Conservation (phyloP, 2,113 vertebrate species). For the Anas platyrhynchos region DNA sequence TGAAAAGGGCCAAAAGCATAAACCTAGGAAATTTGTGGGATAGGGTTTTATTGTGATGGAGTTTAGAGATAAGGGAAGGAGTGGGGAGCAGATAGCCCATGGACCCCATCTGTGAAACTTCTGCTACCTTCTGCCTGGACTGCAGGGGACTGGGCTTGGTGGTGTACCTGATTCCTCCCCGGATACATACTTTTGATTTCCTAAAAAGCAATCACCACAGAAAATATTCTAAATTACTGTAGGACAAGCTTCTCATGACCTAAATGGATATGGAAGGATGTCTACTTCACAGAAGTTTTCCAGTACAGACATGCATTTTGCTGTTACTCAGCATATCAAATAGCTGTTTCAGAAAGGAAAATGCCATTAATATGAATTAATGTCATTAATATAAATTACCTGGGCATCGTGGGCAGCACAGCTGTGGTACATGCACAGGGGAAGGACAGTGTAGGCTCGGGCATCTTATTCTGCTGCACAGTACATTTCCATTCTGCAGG, state of each 20-base stretch:
- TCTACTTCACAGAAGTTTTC: constrained; percentile 34
- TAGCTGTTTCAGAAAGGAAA: neutral
- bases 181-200: neutral
- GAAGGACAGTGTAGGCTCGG: constrained; percentile 79
- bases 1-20: neutral
- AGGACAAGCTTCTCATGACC: constrained; percentile 35
- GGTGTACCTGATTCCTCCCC: neutral
- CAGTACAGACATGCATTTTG: constrained; percentile 27
- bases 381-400: constrained; percentile 70
- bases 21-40: neutral
- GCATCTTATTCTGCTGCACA: constrained; percentile 84
- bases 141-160: neutral
- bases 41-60: neutral
- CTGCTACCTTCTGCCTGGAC: neutral
- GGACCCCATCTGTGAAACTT: neutral
- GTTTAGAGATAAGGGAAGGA: neutral
- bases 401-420: constrained; percentile 85
- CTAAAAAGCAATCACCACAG: neutral
- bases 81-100: neutral
- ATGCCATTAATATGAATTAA: constrained; percentile 54
- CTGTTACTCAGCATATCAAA: neutral
- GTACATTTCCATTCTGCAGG: constrained; percentile 82
- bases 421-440: constrained; percentile 79
- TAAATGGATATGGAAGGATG: constrained; percentile 14
- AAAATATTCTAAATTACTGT: constrained; percentile 24